Evolutionary conservation across 2,888 invertebrate species (phyloP).

Genomic region (Drosophila niveifrons): DNA sequence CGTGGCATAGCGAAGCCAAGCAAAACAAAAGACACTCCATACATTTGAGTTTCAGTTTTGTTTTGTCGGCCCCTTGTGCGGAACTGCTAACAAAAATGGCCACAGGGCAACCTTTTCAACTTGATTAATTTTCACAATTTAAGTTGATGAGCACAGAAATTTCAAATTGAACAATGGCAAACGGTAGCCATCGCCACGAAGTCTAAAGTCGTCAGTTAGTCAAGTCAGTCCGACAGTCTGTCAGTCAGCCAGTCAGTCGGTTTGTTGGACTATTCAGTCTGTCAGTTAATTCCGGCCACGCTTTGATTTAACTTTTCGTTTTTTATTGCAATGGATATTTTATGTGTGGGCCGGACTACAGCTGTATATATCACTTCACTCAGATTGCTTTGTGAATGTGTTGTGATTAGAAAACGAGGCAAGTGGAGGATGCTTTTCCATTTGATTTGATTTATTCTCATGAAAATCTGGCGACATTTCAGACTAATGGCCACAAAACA

Average conservation of each 20-base stretch:
- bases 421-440: conserved; percentile 2
- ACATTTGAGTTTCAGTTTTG: conserved; percentile 18
- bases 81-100: conserved; percentile 26
- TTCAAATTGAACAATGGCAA: conserved; percentile 54
- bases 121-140: conserved; percentile 82
- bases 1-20: conserved; percentile 21
- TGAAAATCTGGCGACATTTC: conserved; percentile 58
- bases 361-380: conserved; percentile 35
- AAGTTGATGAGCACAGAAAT: conserved; percentile 69
- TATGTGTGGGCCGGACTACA: conserved; percentile 29
- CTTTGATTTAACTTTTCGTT: conserved; percentile 57
- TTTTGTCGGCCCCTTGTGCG: conserved; percentile 43
- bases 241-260: conserved; percentile 8
- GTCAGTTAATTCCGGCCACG: conserved; percentile 27
- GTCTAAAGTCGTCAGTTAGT: conserved; percentile 32
- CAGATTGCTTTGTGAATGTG: conserved; percentile 71
- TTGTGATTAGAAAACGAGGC: conserved; percentile 60
- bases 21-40: conserved; percentile 56
- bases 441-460: conserved; percentile 72
- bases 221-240: conserved; percentile 6
- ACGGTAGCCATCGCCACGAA: conserved; percentile 17
- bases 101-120: conserved; percentile 71
- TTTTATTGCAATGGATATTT: conserved; percentile 45
- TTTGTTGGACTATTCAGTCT: conserved; percentile 10
- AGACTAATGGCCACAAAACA: conserved; percentile 17